Conservation (phyloP, 1,140 invertebrate genomes). For the Eueides isabella region DNA sequence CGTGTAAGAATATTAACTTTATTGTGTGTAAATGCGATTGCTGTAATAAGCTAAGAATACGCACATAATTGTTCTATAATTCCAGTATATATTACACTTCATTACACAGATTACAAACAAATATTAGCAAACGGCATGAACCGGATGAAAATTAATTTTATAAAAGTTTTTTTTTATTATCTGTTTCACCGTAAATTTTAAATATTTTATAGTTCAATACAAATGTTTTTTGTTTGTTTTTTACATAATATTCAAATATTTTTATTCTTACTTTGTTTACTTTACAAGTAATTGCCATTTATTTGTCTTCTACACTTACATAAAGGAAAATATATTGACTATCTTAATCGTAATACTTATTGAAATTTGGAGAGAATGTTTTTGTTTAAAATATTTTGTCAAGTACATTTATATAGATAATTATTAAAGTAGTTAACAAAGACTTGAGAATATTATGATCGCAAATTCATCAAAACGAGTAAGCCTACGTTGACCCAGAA, state of each 20-base stretch:
- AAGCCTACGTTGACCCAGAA: conserved; percentile 29
- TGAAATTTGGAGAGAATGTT: conserved; percentile 1
- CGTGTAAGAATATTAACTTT: conserved; percentile 9
- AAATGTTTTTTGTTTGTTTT: too few species aligned
- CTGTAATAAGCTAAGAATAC: not conserved
- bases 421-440: not conserved
- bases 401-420: not conserved
- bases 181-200: too few species aligned
- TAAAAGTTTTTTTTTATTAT: not conserved
- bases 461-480: conserved; percentile 16
- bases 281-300: too few species aligned
- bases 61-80: not conserved
- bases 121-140: not conserved
- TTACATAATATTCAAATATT: too few species aligned
- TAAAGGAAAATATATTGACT: not conserved
- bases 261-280: too few species aligned
- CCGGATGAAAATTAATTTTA: not conserved
- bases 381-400: not conserved
- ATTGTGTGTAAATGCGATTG: conserved; percentile 19
- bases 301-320: too few species aligned
- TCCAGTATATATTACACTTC: not conserved
- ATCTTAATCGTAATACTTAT: not conserved
- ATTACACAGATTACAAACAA: not conserved
- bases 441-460: not conserved
- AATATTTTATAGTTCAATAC: too few species aligned